These are phyloP conservation scores for Sminthurides bifidus DNA, from an alignment of 1,140 invertebrate species.

Conservation along the genomic window DNA sequence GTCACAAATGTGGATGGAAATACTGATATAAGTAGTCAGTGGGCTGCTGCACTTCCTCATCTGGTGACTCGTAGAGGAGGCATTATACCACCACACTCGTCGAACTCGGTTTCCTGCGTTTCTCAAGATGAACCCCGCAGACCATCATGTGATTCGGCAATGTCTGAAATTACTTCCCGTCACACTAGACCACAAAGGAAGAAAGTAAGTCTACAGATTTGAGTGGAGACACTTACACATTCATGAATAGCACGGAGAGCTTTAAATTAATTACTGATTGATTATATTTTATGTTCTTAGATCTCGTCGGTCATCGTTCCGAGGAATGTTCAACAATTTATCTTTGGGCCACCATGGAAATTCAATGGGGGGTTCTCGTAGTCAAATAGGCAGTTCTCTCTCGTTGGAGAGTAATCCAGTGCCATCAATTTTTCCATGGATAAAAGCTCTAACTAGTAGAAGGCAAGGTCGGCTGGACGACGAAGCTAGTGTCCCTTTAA, in stretches of 20 bases:
- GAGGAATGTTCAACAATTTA: no score
- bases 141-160: conserved; percentile 16
- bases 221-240: no score
- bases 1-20: conserved; percentile 34
- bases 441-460: conserved; percentile 20
- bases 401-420: conserved; percentile 27
- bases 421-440: conserved; percentile 25
- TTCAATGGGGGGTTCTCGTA: conserved; percentile 5
- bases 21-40: conserved; percentile 60
- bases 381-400: conserved; percentile 11
- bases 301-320: no score
- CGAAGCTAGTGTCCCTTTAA: not conserved
- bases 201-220: conserved; percentile 1
- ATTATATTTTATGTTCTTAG: no score
- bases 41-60: conserved; percentile 75
- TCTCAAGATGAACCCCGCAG: conserved; percentile 16
- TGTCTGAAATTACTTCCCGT: conserved; percentile 11
- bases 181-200: not conserved
- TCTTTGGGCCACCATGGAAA: conserved; percentile 13
- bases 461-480: not conserved
- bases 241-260: no score
- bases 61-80: conserved; percentile 70
- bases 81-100: conserved; percentile 37
- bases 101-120: conserved; percentile 32
- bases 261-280: no score